Evolutionary conservation across 2,113 vertebrate species (phyloP).

Genomic region (Protomyctophum bolini): DNA sequence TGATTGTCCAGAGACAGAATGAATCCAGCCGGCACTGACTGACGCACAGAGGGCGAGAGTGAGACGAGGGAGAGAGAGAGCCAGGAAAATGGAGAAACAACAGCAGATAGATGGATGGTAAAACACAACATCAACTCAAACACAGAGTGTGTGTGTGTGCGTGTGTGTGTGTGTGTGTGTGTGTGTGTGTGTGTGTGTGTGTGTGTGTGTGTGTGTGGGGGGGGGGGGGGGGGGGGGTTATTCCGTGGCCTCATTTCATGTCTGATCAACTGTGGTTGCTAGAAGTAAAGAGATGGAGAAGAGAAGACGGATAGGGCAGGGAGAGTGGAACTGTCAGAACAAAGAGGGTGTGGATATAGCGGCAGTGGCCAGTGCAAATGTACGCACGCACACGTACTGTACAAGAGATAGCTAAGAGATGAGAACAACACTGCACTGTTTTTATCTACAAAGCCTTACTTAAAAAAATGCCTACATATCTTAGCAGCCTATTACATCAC

Average conservation of each 20-base stretch:
- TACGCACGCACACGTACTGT: too few species aligned
- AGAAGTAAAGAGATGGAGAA: constrained; percentile 5
- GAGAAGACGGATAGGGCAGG: constrained; percentile 22
- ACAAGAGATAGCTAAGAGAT: too few species aligned
- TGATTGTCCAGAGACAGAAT: constrained; percentile 17
- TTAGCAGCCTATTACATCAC: too few species aligned
- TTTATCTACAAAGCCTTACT: too few species aligned
- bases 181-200: too few species aligned
- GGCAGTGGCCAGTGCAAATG: neutral
- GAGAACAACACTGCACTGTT: too few species aligned
- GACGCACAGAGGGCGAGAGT: neutral
- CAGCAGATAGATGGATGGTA: constrained; percentile 26
- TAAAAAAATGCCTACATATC: too few species aligned
- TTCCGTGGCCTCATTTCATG: constrained; percentile 34
- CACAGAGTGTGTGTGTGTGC: neutral
- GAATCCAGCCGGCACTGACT: constrained; percentile 16
- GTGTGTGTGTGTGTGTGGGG: too few species aligned
- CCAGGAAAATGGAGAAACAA: constrained; percentile 1
- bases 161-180: too few species aligned
- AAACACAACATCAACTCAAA: neutral
- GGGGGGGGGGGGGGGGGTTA: too few species aligned
- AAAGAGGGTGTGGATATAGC: neutral
- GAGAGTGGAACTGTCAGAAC: neutral
- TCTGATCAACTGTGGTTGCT: constrained; percentile 44
- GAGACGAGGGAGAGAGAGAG: constrained; percentile 3